Conservation (phyloP, 1,140 invertebrate species). For the Bombus superbus region DNA sequence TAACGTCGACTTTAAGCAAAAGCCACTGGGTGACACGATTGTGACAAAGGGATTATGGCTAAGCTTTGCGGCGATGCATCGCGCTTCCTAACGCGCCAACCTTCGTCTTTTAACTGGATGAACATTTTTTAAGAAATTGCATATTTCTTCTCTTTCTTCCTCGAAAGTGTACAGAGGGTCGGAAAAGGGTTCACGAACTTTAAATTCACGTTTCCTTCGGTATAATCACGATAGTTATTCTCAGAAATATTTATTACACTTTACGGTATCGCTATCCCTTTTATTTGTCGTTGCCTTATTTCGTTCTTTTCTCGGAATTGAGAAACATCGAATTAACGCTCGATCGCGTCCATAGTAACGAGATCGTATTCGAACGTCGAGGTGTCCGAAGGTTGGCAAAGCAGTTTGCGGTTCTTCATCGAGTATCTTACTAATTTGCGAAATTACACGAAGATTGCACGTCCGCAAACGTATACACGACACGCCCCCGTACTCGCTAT, state of each 20-base stretch:
- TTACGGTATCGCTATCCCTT: background rate
- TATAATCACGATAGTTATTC: background rate
- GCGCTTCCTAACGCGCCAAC: background rate
- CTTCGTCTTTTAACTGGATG: background rate
- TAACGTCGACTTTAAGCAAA: background rate
- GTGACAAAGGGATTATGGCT: background rate
- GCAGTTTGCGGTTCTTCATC: background rate
- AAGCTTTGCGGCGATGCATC: background rate
- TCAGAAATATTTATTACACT: background rate
- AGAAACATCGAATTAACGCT: background rate
- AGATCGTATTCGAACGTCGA: background rate
- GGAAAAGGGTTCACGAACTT: too few relatives aligned
- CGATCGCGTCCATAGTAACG: background rate
- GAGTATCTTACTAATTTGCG: conserved; percentile 2
- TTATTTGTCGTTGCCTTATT: background rate
- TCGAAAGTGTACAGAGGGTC: too few relatives aligned
- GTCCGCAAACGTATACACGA: background rate
- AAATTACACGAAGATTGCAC: conserved; percentile 17
- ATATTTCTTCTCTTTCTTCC: background rate
- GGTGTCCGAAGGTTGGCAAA: background rate
- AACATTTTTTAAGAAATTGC: background rate
- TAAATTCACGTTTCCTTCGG: too few relatives aligned
- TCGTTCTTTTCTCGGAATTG: background rate
- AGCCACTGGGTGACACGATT: background rate
- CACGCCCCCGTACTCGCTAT: background rate